Base-by-base conservation (phyloP, 2,113 vertebrate species). In the Benthochromis sp. region DNA sequence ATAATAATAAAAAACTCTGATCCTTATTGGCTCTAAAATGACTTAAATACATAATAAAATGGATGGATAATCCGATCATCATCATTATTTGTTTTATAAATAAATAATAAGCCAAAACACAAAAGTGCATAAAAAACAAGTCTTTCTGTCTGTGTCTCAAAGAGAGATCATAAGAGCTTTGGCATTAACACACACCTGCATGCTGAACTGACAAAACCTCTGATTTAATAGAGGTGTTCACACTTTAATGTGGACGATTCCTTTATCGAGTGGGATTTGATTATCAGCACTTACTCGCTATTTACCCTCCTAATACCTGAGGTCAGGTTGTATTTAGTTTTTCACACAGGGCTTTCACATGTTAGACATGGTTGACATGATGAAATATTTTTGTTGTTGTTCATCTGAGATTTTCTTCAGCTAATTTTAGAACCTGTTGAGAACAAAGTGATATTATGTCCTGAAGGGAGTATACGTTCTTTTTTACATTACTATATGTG, bases 31-130 rank as follows among this genome's bases (percentile, higher is more conserved):
- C 1, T 40, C n/a, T 2, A 9, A 71, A 43, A 69, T 69, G 34
- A 38, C 34, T 38, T 21, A 21, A 38, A 0, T 0, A 21, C 61
- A 38, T n/a, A 36, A 66, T n/a, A 2, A 66, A 8, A 0, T 13
- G 6, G 61, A 66, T 66, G 61, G 19, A 5, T 66, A 5, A 8
- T 66, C 19, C 0, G 3, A 38, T 66, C 10, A 4, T 24, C 12
- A 61, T 71, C 5, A 24, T 71, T 9, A 71, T 43, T 71, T 71
- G 38, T 43, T 71, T 71, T 5, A 69, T 69, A 66, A 71, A 9
- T 24, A 43, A 24, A 71, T 24, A 71, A 43, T 24, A 43, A 71
- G n/a, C 38, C 66, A 16, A 43, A 43, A 71, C 21, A 43, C 7
- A 24, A 40, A 40, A 19, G 61, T 66, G 61, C 17, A 38, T 38